Percentiles rank a stretch among this genome's conserved stretches.
phyloP scores from a whole-genome alignment of 1,140 invertebrate genomes.

The Sitophilus oryzae region DNA sequence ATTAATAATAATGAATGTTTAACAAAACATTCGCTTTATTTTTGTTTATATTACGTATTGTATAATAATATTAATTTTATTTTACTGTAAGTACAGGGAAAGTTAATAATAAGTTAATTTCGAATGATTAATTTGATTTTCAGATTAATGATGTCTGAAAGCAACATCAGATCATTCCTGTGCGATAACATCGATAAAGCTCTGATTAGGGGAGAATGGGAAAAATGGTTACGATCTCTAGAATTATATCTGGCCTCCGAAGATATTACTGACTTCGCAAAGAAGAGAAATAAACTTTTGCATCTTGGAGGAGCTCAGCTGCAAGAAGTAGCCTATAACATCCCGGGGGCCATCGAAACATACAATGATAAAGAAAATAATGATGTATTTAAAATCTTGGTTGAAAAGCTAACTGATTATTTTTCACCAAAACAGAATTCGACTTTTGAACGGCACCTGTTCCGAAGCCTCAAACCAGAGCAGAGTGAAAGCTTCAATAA shows the following conservation, averaged over 20 bases:
- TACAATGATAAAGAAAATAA: conserved; percentile 19
- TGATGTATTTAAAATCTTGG: conserved; percentile 15
- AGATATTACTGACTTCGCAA: conserved; percentile 24
- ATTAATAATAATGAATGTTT: too few species aligned
- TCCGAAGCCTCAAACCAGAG: conserved; percentile 31
- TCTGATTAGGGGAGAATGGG: conserved; percentile 13
- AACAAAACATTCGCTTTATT: too few species aligned
- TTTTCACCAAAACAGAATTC: conserved; percentile 28
- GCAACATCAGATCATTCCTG: conserved; percentile 16
- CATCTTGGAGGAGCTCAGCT: conserved; percentile 32
- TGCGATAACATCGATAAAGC: conserved; percentile 20
- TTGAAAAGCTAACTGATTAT: conserved; percentile 18
- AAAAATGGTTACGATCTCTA: conserved; percentile 16
- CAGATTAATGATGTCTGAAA: too few species aligned
- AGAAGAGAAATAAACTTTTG: conserved; percentile 32
- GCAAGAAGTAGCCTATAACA: conserved; percentile 35
- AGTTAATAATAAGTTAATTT: too few species aligned
- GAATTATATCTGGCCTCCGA: conserved; percentile 14
- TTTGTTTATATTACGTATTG: too few species aligned
- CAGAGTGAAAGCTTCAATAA: conserved; percentile 19
- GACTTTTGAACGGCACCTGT: conserved; percentile 36
- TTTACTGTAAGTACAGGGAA: too few species aligned
- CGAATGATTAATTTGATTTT: too few species aligned
- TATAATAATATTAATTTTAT: too few species aligned
- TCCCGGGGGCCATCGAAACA: conserved; percentile 26